These are phyloP conservation scores for Coelogynopora nodosa DNA, from an alignment of 2,888 invertebrate genomes.

Conservation along the genomic window DNA sequence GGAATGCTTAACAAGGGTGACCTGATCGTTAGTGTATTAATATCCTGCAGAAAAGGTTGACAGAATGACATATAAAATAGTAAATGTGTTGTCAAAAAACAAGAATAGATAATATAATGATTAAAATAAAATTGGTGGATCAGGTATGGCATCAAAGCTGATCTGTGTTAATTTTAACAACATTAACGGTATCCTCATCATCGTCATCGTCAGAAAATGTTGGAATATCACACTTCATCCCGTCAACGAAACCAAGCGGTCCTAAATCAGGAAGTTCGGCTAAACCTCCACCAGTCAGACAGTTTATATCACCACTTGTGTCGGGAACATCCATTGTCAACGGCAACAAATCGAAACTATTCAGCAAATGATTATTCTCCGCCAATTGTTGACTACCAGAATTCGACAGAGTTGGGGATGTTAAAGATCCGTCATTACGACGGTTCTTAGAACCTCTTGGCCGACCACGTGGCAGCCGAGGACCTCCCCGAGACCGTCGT, in stretches of 20 bases:
- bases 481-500: neutral
- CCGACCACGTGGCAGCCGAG: neutral
- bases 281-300: neutral
- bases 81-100: neutral
- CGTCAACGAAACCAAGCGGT: conserved; percentile 11
- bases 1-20: neutral
- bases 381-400: neutral
- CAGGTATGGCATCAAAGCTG: neutral
- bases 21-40: neutral
- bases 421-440: neutral
- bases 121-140: neutral
- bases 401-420: neutral
- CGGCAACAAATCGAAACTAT: neutral
- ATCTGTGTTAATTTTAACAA: neutral
- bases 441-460: conserved; percentile 2
- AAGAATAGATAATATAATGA: neutral
- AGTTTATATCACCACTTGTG: neutral
- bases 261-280: neutral
- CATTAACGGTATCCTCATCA: neutral
- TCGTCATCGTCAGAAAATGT: conserved; percentile 7
- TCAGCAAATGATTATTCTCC: neutral
- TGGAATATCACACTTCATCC: conserved; percentile 10
- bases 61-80: neutral
- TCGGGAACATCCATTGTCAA: neutral
- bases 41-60: neutral